Conservation (phyloP, 2,113 vertebrate genomes). For the Myodes glareolus region DNA sequence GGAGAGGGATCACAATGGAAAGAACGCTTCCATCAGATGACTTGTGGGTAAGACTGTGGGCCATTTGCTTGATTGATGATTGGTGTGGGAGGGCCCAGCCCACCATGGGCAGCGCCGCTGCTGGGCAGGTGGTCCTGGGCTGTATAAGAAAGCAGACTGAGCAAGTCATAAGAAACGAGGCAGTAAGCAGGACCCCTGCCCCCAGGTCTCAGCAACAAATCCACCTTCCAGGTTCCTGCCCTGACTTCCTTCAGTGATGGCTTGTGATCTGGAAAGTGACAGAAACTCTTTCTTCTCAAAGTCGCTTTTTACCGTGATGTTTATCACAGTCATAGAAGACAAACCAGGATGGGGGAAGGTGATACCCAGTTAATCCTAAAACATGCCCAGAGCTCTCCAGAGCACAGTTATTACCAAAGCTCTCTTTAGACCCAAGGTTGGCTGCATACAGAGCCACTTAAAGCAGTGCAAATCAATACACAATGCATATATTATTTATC, state of each 20-base stretch:
- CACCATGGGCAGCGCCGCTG: background rate
- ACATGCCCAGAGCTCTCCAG: background rate
- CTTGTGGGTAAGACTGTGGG: background rate
- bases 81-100: background rate
- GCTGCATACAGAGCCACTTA: background rate
- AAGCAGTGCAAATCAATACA: constrained; percentile 14
- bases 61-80: background rate
- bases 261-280: background rate
- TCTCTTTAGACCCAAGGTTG: background rate
- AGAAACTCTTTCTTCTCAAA: background rate
- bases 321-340: background rate
- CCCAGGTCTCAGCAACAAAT: background rate
- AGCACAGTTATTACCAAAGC: background rate
- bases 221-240: background rate
- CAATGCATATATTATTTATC: constrained; percentile 36
- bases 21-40: background rate
- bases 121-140: background rate
- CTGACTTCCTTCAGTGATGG: background rate
- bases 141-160: background rate
- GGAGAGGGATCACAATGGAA: background rate
- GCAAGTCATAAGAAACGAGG: background rate
- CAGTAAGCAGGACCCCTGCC: too few species aligned
- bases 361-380: background rate
- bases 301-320: background rate
- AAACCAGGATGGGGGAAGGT: background rate